phyloP scores from a whole-genome alignment of 2,888 invertebrate genomes.

The Oligia fasciuncula region DNA sequence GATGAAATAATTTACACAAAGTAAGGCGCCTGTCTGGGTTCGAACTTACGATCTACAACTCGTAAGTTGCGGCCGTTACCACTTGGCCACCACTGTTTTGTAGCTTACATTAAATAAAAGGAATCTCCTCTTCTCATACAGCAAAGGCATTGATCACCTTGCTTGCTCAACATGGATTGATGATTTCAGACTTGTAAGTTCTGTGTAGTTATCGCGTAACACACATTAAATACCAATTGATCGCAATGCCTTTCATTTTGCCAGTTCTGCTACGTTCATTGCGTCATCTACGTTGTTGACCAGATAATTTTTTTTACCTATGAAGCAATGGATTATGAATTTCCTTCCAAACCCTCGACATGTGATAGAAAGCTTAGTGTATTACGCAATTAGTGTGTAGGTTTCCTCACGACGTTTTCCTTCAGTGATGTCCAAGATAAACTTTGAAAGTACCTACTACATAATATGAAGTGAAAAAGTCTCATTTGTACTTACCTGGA shows the following conservation, averaged over 20 bases:
- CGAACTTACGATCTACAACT: too few relatives aligned
- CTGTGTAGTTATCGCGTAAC: not conserved
- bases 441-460: not conserved
- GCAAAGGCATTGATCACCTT: not conserved
- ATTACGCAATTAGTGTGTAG: not conserved
- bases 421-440: not conserved
- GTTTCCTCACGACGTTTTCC: not conserved
- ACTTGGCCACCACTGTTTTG: too few relatives aligned
- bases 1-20: too few relatives aligned
- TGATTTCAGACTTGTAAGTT: not conserved
- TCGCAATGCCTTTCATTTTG: not conserved
- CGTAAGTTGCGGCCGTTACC: too few relatives aligned
- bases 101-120: not conserved
- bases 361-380: not conserved
- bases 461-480: not conserved
- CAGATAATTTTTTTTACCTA: not conserved
- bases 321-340: not conserved
- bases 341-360: not conserved
- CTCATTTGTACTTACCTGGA: too few relatives aligned
- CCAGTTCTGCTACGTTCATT: not conserved
- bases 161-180: not conserved
- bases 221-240: not conserved
- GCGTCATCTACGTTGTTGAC: not conserved
- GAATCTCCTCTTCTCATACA: not conserved
- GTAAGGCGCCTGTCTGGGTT: too few relatives aligned